Conservation (phyloP, 1,140 invertebrate genomes). For the Aporrectodea caliginosa region DNA sequence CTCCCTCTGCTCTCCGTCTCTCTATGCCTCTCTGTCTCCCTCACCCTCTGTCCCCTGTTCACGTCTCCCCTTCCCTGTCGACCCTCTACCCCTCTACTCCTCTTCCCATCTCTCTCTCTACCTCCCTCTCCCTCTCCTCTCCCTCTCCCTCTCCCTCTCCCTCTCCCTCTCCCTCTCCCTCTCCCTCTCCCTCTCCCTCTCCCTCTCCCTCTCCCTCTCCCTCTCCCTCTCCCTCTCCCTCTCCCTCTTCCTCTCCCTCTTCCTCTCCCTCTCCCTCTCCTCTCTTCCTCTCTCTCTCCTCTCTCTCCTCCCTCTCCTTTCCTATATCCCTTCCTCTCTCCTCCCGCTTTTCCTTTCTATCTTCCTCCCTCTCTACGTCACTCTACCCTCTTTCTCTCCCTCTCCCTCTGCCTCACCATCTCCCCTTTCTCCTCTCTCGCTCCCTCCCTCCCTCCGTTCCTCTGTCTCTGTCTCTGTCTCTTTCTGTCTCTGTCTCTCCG, state of each 20-base stretch:
- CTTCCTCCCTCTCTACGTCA: neutral
- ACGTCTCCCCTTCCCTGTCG: neutral
- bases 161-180: constrained; percentile 7
- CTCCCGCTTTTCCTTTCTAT: no score
- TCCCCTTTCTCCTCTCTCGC: no score
- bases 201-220: neutral
- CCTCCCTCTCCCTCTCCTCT: constrained; percentile 20
- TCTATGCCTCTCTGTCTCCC: no score
- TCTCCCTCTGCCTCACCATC: constrained; percentile 1
- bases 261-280: constrained; percentile 5
- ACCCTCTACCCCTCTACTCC: neutral
- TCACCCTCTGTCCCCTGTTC: no score
- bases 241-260: constrained; percentile 8
- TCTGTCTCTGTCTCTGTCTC: no score
- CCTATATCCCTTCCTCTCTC: no score
- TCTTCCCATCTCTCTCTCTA: no score
- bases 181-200: neutral
- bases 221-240: neutral
- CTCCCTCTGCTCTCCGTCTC: no score
- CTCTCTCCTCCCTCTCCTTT: neutral
- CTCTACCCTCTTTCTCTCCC: constrained; percentile 32
- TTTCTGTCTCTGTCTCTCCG: no score
- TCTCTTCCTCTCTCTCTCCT: neutral
- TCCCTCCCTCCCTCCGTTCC: no score
- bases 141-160: constrained; percentile 20